phyloP scores from a whole-genome alignment of 2,797 vertebrate genomes.

The Sebastolobus altivelis region DNA sequence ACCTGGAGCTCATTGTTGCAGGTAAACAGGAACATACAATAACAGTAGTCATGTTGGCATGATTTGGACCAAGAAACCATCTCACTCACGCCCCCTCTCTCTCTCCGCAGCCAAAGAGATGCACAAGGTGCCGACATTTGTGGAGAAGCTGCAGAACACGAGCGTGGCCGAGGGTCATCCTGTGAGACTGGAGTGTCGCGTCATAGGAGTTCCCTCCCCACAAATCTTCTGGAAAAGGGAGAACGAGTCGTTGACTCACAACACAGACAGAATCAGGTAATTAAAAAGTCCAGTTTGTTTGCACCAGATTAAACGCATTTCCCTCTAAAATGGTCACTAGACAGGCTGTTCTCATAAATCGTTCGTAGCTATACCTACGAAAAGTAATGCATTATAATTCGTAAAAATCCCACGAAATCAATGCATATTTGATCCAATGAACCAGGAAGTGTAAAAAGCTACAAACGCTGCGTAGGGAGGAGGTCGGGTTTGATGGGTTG shows the following conservation, averaged over 20 bases:
- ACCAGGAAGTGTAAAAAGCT: too few species aligned
- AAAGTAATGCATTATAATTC: too few species aligned
- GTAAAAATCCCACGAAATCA: too few species aligned
- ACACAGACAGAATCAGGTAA: slow-evolving; percentile 96
- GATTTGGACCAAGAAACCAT: too few species aligned
- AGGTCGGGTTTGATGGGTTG: too few species aligned
- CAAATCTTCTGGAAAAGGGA: slow-evolving; percentile 99
- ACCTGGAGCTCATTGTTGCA: slow-evolving; percentile 96
- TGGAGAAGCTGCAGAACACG: slow-evolving; percentile 98
- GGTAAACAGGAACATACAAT: slow-evolving; percentile 79
- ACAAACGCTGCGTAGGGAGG: too few species aligned
- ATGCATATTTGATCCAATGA: too few species aligned
- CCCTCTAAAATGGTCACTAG: too few species aligned
- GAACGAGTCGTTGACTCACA: slow-evolving; percentile 97
- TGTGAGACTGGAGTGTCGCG: slow-evolving; percentile 94
- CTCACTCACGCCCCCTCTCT: not conserved
- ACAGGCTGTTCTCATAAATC: too few species aligned
- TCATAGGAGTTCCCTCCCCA: slow-evolving; percentile 91
- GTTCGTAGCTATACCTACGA: too few species aligned
- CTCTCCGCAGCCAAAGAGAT: slow-evolving; percentile 92
- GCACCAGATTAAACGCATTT: too few species aligned
- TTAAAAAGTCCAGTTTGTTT: not conserved
- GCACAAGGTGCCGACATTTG: slow-evolving; percentile 93
- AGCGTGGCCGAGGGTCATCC: slow-evolving; percentile 96
- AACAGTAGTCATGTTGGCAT: too few species aligned